phyloP scores from a whole-genome alignment of 2,888 invertebrate species.

The Mamestra brassicae region DNA sequence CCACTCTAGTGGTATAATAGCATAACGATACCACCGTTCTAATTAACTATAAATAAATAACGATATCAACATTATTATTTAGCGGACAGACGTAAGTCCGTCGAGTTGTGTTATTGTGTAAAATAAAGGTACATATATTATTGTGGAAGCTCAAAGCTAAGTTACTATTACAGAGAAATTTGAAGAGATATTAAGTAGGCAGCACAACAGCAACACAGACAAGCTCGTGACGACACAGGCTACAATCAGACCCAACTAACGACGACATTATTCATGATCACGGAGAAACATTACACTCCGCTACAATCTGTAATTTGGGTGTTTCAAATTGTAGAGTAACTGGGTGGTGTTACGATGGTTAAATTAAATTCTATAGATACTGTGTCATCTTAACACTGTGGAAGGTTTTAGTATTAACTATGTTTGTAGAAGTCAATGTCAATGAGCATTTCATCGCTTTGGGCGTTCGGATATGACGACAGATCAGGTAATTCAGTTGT shows the following conservation, averaged over 20 bases:
- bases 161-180: neutral
- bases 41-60: too few species aligned
- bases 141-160: neutral
- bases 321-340: neutral
- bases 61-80: too few species aligned
- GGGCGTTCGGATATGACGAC: too few species aligned
- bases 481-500: too few species aligned
- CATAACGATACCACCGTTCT: neutral
- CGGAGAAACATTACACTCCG: neutral
- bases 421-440: too few species aligned
- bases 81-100: too few species aligned
- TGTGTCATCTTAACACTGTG: neutral
- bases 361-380: neutral
- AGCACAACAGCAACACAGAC: neutral
- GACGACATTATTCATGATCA: slow-evolving; percentile 17
- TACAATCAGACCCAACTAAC: neutral
- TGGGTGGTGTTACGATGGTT: too few species aligned
- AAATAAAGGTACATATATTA: too few species aligned
- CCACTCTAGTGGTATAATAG: neutral
- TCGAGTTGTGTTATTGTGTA: too few species aligned
- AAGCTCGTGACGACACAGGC: neutral
- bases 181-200: neutral
- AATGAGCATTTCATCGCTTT: too few species aligned
- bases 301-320: neutral
- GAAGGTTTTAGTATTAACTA: neutral